phyloP scores from a whole-genome alignment of 2,888 invertebrate species.

The Acronicta aceris region DNA sequence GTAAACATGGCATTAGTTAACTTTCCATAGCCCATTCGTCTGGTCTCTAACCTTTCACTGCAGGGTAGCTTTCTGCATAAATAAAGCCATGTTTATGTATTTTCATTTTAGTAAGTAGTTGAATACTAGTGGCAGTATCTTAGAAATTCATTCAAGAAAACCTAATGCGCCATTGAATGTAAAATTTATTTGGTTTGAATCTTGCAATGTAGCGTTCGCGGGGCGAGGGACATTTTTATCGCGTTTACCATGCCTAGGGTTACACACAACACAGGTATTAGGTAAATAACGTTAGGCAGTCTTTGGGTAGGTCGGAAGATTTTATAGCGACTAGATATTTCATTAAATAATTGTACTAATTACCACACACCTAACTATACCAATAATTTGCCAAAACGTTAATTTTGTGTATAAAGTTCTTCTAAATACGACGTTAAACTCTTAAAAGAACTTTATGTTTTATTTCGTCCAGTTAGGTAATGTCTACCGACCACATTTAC shows the following conservation, averaged over 20 bases:
- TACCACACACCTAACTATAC: slow-evolving; percentile 74
- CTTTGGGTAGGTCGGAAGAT: slow-evolving; percentile 90
- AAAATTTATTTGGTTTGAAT: slow-evolving; percentile 43
- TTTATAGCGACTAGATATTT: slow-evolving; percentile 82
- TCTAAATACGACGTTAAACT: slow-evolving; percentile 24
- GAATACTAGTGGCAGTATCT: slow-evolving; percentile 17
- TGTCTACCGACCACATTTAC: slow-evolving; percentile 83
- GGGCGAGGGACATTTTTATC: slow-evolving; percentile 75
- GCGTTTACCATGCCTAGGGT: slow-evolving; percentile 75
- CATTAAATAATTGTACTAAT: slow-evolving; percentile 73
- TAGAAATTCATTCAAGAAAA: no score
- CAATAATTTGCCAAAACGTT: slow-evolving; percentile 69
- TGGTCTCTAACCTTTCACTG: no score
- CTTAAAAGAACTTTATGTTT: slow-evolving; percentile 50
- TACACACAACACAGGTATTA: slow-evolving; percentile 80
- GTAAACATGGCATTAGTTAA: slow-evolving; percentile 1
- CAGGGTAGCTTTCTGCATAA: neutral
- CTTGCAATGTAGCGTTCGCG: slow-evolving; percentile 79
- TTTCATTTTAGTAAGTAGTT: neutral
- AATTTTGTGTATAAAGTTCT: slow-evolving; percentile 41
- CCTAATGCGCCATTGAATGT: neutral
- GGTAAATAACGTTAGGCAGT: slow-evolving; percentile 87
- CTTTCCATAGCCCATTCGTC: no score
- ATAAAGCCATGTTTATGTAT: neutral
- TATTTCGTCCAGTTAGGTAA: slow-evolving; percentile 58